Base-by-base conservation (phyloP, 2,113 vertebrate species). In the Indicator maculatus region DNA sequence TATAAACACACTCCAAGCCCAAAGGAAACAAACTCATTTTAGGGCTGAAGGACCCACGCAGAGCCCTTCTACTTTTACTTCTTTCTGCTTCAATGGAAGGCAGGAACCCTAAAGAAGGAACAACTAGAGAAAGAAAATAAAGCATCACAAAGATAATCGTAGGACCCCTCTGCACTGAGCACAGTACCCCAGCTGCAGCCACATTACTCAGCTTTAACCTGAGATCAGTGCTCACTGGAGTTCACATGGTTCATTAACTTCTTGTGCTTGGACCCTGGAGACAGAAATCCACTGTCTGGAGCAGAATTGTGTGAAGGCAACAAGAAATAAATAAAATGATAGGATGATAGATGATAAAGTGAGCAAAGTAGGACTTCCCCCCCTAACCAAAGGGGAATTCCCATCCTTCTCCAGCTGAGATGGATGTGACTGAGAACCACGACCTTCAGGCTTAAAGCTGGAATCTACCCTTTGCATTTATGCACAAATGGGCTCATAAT, bases 241-340 rank as follows among this genome's bases (percentile, higher is more conserved):
- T 33, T 89, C 73, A 78, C 83, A 92, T 0, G 12, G 26, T 87
- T 95, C 91, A 95, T 96, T 96, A 92, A 52, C 89, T 91, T 47
- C 89, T 73, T 58, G 50, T 64, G 73, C 76, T 78, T 19, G 2
- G 72, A 66, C 74, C 77, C 90, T 70, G 61, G 55, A 90, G 91
- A 88, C 27, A 69, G 26, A 33, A 92, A 83, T 11, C 52, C 63
- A 18, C 66, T 71, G 38, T 36, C 64, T 79, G 36, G 33, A 94
- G 36, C 45, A 79, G 50, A 45, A 59, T 2, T 21, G 26, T 36
- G n/a, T 1, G 7, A 76, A 79, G 23, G 26, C 76, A 82, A 44
- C 20, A 27, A 30, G 60, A 83, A 12, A 36, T 9, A 81, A 83
- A 76, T 30, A 64, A 47, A 89, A 26, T 26, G 0, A 63, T n/a